Evolutionary conservation across 2,888 invertebrate genomes (phyloP).

Genomic region (Campoplex capitator): DNA sequence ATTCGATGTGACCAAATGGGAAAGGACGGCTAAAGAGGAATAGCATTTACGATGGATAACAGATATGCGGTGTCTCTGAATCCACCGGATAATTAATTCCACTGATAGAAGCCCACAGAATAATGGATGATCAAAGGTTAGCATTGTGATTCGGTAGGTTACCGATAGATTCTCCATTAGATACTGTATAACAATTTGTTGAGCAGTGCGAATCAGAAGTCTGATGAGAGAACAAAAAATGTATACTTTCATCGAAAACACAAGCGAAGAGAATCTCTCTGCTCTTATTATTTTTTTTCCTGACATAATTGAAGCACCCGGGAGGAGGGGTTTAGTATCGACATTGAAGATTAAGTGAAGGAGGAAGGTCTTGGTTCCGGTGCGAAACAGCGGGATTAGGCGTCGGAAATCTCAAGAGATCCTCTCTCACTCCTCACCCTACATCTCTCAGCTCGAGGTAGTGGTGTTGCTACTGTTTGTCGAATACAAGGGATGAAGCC

Average conservation of each 20-base stretch:
- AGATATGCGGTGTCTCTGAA: conserved; percentile 46
- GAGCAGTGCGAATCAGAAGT: neutral
- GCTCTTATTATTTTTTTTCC: neutral
- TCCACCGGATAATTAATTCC: conserved; percentile 54
- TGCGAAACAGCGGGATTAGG: conserved; percentile 75
- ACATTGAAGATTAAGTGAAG: conserved; percentile 18
- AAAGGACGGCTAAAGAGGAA: conserved; percentile 37
- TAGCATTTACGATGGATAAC: conserved; percentile 50
- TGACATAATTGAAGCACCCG: conserved; percentile 18
- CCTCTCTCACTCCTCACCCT: conserved; percentile 59
- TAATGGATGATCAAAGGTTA: conserved; percentile 51
- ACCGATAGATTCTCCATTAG: conserved; percentile 29
- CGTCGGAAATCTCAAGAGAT: conserved; percentile 74
- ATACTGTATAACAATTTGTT: neutral
- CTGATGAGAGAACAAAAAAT: neutral
- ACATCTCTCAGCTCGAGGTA: conserved; percentile 12
- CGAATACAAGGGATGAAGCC: conserved; percentile 36
- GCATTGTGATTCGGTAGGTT: conserved; percentile 20
- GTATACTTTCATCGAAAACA: neutral
- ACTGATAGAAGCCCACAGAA: conserved; percentile 32
- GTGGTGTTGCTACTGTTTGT: conserved; percentile 25
- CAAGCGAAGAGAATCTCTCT: neutral
- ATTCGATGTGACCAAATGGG: conserved; percentile 32
- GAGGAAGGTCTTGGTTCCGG: conserved; percentile 50
- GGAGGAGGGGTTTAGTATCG: neutral